A percentile compares a stretch with the other conserved stretches of the same genome.
These are phyloP conservation scores for Lithobates sylvaticus DNA, from an alignment of 2,797 vertebrate species.

Conservation along the genomic window DNA sequence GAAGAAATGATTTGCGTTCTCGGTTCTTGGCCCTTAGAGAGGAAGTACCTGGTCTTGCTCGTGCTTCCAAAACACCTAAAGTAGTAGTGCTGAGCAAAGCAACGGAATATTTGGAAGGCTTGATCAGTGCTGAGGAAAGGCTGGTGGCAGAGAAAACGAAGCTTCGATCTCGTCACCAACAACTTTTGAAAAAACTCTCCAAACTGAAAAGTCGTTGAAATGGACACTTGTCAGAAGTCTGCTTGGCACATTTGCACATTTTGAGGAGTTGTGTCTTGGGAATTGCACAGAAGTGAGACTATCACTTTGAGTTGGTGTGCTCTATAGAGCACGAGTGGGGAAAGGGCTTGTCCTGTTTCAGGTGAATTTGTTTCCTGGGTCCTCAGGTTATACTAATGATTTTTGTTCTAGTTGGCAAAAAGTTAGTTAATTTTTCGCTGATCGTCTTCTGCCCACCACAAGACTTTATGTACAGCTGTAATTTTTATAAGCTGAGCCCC, in stretches of 20 bases:
- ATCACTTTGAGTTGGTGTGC: slow-evolving; percentile 29
- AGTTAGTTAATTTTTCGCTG: neutral
- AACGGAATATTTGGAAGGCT: slow-evolving; percentile 85
- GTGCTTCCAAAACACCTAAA: slow-evolving; percentile 90
- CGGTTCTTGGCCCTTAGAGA: slow-evolving; percentile 90
- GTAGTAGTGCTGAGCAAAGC: slow-evolving; percentile 95
- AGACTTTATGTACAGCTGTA: neutral
- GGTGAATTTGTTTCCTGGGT: slow-evolving; percentile 18
- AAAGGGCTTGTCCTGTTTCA: slow-evolving; percentile 51
- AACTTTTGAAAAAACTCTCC: slow-evolving; percentile 87
- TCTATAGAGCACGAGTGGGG: slow-evolving; percentile 7
- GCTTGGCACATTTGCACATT: slow-evolving; percentile 75
- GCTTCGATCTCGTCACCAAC: slow-evolving; percentile 83
- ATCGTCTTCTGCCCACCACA: neutral
- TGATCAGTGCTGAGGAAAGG: slow-evolving; percentile 83
- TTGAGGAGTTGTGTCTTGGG: slow-evolving; percentile 57
- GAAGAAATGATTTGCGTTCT: slow-evolving; percentile 91
- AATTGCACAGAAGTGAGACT: slow-evolving; percentile 49
- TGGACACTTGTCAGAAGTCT: slow-evolving; percentile 1
- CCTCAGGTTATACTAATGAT: slow-evolving; percentile 56
- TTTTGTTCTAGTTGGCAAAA: slow-evolving; percentile 37
- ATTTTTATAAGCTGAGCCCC: neutral
- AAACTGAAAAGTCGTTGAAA: slow-evolving; percentile 86
- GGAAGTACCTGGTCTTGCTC: slow-evolving; percentile 87
- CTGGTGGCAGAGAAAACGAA: slow-evolving; percentile 88